These are phyloP conservation scores for Orius laevigatus DNA, from an alignment of 1,140 invertebrate genomes.

Conservation along the genomic window DNA sequence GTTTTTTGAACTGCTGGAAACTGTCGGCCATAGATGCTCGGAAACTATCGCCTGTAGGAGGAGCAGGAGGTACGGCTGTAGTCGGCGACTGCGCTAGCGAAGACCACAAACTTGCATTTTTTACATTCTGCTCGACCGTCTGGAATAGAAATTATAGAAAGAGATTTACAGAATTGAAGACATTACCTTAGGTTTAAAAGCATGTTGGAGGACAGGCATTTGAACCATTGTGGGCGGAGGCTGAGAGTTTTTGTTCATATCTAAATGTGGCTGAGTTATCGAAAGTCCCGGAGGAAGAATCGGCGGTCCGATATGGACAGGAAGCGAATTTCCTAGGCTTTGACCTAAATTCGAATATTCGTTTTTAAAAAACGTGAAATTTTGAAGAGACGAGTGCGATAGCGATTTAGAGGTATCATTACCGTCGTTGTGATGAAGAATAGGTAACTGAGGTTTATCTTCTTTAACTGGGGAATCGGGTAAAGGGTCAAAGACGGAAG, in stretches of 20 bases:
- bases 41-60: slow-evolving; percentile 20
- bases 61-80: slow-evolving; percentile 27
- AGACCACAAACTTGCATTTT: slow-evolving; percentile 85
- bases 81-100: slow-evolving; percentile 68
- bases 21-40: slow-evolving; percentile 30
- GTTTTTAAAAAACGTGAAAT: too few relatives aligned
- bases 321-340: too few relatives aligned
- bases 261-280: slow-evolving; percentile 1
- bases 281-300: too few relatives aligned
- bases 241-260: slow-evolving; percentile 27
- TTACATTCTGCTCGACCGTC: slow-evolving; percentile 36
- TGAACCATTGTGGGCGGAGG: slow-evolving; percentile 26
- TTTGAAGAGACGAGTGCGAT: too few relatives aligned
- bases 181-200: slow-evolving; percentile 20
- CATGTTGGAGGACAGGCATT: slow-evolving; percentile 17
- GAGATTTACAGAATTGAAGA: background rate
- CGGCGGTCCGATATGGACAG: too few relatives aligned
- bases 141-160: background rate
- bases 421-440: slow-evolving; percentile 17
- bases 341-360: too few relatives aligned
- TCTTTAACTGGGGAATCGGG: slow-evolving; percentile 18
- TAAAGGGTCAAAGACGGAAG: slow-evolving; percentile 19
- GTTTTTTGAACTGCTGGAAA: slow-evolving; percentile 78
- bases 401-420: background rate
- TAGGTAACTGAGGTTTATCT: slow-evolving; percentile 14